A percentile compares a stretch with the other conserved stretches of the same genome.
Conservation (phyloP, 1,140 invertebrate species). For the Eurosta solidaginis region DNA sequence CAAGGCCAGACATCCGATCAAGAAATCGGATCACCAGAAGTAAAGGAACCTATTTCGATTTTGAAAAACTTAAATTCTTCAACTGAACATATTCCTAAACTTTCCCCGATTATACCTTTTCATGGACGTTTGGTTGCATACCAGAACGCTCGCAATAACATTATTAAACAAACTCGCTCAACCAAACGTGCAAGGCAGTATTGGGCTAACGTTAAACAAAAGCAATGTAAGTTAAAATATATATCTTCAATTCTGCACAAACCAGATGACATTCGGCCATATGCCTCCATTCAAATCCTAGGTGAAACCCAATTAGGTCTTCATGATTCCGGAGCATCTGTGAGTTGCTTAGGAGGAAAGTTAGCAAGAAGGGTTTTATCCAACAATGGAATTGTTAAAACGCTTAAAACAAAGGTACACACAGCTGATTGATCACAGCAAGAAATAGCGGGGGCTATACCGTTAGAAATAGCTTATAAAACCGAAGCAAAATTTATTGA, state of each 20-base stretch:
- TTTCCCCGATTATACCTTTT: neutral
- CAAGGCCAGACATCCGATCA: neutral
- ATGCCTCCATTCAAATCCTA: neutral
- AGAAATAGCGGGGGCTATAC: too few species aligned
- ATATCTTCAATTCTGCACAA: neutral
- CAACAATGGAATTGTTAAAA: too few species aligned
- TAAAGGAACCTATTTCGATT: too few species aligned
- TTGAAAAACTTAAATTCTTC: too few species aligned
- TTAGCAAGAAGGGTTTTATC: neutral
- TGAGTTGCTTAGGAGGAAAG: neutral
- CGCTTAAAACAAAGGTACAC: too few species aligned
- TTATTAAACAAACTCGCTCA: neutral
- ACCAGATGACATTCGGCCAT: neutral
- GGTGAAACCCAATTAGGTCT: neutral
- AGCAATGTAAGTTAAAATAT: neutral
- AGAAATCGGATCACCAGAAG: neutral
- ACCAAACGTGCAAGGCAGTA: neutral
- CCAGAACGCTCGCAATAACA: neutral
- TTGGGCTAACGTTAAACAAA: neutral
- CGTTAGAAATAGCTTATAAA: too few species aligned
- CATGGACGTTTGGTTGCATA: neutral
- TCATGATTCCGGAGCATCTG: neutral
- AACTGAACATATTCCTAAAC: too few species aligned
- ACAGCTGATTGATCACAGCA: too few species aligned
- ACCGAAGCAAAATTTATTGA: too few species aligned